These are phyloP conservation scores for Mustelus asterias DNA, from an alignment of 2,113 vertebrate species.

Conservation along the genomic window DNA sequence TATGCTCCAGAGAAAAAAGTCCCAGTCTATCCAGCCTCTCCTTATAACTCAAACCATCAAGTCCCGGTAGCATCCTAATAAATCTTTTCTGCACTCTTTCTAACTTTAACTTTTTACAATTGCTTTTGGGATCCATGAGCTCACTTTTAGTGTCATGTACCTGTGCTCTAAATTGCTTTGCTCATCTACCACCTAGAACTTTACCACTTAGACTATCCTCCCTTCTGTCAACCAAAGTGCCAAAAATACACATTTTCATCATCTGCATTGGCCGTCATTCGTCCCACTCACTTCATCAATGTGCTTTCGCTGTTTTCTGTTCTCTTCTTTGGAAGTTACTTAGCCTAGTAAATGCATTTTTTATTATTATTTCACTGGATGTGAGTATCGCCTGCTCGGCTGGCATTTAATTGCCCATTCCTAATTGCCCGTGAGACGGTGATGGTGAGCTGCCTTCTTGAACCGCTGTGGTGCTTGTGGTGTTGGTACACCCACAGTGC, in stretches of 20 bases:
- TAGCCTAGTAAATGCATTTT: background rate
- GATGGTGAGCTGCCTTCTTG: too few relatives aligned
- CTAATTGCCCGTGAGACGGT: too few relatives aligned
- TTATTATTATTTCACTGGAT: background rate
- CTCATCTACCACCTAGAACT: background rate
- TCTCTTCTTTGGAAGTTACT: background rate
- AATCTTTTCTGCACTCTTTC: too few relatives aligned
- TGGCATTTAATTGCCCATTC: too few relatives aligned
- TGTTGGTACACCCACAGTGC: too few relatives aligned
- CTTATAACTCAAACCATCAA: too few relatives aligned
- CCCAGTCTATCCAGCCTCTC: too few relatives aligned
- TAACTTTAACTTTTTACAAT: background rate
- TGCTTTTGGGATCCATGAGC: background rate
- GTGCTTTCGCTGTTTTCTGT: background rate
- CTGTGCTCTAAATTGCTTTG: background rate
- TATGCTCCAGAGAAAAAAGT: too few relatives aligned
- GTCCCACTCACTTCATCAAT: background rate
- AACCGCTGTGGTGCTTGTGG: too few relatives aligned
- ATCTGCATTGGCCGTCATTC: background rate
- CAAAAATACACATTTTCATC: background rate
- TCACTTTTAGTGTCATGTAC: background rate
- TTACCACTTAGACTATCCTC: background rate
- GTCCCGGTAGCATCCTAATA: too few relatives aligned
- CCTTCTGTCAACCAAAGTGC: background rate
- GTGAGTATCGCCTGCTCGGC: too few relatives aligned